A percentile compares a stretch with the other conserved stretches of the same genome.
Evolutionary conservation across 2,797 vertebrate genomes (phyloP).

Genomic region (Phoebastria nigripes): DNA sequence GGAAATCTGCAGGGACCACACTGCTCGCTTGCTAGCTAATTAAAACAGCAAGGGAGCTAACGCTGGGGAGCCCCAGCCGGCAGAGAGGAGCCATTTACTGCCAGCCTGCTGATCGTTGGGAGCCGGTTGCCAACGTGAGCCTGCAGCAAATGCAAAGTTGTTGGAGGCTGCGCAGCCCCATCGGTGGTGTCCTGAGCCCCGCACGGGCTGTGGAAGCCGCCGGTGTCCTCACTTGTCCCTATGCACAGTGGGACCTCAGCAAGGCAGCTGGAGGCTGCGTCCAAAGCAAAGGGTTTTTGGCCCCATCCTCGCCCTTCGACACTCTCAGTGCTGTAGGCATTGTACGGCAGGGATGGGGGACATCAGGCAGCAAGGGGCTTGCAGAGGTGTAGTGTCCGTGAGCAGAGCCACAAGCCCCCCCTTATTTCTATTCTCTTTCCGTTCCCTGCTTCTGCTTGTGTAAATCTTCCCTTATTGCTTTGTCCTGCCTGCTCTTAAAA

Average conservation of each 20-base stretch:
- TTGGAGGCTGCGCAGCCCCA: background rate
- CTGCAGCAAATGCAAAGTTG: background rate
- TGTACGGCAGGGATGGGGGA: accelerated
- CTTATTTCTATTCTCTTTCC: background rate
- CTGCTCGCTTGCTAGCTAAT: background rate
- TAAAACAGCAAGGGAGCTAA: background rate
- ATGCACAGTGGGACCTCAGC: accelerated
- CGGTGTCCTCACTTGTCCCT: background rate
- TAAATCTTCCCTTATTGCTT: background rate
- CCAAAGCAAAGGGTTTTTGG: background rate
- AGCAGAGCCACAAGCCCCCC: background rate
- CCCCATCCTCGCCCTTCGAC: background rate
- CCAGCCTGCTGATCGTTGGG: accelerated
- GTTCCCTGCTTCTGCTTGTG: background rate
- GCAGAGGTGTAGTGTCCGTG: background rate
- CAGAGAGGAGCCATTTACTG: background rate
- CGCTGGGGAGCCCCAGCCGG: accelerated
- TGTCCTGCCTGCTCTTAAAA: background rate
- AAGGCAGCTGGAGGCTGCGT: background rate
- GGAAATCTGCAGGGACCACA: background rate
- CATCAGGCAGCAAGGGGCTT: background rate
- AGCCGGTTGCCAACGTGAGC: accelerated
- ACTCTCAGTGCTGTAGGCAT: background rate
- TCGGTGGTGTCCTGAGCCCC: background rate
- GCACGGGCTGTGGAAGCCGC: background rate